Conservation (phyloP, 2,888 invertebrate genomes). For the Rhagonycha fulva region DNA sequence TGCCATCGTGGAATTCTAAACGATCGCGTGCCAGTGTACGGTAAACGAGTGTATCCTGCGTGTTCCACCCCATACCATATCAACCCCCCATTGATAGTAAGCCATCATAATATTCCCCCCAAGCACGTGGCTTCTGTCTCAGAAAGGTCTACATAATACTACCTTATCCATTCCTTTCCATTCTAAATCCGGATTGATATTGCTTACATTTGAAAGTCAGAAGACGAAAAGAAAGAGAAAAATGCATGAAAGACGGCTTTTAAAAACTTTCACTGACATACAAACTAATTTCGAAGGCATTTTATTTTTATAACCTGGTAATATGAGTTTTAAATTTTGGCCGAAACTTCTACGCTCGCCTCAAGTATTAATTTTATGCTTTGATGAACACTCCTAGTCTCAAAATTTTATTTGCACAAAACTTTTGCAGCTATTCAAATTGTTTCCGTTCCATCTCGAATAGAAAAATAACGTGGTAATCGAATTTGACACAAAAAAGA, state of each 20-base stretch:
- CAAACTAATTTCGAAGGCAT: conserved; percentile 11
- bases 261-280: conserved; percentile 7
- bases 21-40: conserved; percentile 17
- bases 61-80: conserved; percentile 14
- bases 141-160: conserved; percentile 20
- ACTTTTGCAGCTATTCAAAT: not conserved
- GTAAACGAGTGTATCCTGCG: conserved; percentile 21
- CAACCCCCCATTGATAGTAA: conserved; percentile 11
- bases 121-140: conserved; percentile 25
- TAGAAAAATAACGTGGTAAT: not conserved
- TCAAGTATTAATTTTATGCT: conserved; percentile 9
- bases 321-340: conserved; percentile 12
- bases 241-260: not conserved
- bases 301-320: conserved; percentile 17
- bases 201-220: conserved; percentile 12
- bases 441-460: conserved; percentile 1
- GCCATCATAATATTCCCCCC: conserved; percentile 21
- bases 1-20: conserved; percentile 15
- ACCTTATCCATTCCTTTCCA: conserved; percentile 20
- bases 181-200: conserved; percentile 16
- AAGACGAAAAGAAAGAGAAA: not conserved
- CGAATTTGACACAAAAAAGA: not conserved
- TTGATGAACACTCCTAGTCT: conserved; percentile 1
- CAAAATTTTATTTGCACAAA: not conserved
- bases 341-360: conserved; percentile 5